Evolutionary conservation across 2,797 vertebrate species (phyloP), one percentile per base, ranked within the genome.

Genomic region (Thunnus albacares): DNA sequence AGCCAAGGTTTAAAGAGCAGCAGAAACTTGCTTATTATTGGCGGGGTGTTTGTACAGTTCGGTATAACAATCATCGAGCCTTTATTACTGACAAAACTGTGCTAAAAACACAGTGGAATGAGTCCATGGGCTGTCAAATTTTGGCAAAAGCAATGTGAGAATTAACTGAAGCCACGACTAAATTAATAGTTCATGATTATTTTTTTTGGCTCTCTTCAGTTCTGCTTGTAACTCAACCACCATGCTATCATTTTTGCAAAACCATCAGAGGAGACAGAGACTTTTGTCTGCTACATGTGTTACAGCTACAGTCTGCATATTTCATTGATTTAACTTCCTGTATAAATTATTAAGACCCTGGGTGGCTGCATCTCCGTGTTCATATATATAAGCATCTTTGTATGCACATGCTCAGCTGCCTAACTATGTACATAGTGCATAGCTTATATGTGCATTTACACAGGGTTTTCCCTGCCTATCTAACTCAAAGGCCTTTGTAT

Each of bases 321-420:
- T 93, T 91, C 76, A 95, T 95, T 92, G 92, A 90, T 87, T 90
- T 90, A 66, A 84, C 83, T 88, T 80, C 84, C 85, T 85, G 81
- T 85, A 91, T 95, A 84, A 95, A 95, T 94, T 93, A 95, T 93
- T 91, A 90, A 94, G 71, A 84, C 38, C 57, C 80, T 67, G 18
- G 45, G 60, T 86, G 63, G 71, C 56, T 78, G 63, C 41, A 33
- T 74, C 45, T 84, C 59, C 24, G 12, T 76, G 70, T 64, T 49
- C 80, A 70, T 78, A 59, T 75, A 76, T 88, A 49, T 88, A 74
- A 78, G 64, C 71, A 74, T 74, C 60, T 77, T 81, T 78, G 83
- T 69, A 71, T 71, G 69, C 70, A 70, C 47, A 55, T 24, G 55
- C 65, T 75, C 58, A 71, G 49, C 47, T 63, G 74, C 71, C 51